These are phyloP conservation scores for Sigmodon hispidus DNA, from an alignment of 2,113 vertebrate genomes.

Conservation along the genomic window DNA sequence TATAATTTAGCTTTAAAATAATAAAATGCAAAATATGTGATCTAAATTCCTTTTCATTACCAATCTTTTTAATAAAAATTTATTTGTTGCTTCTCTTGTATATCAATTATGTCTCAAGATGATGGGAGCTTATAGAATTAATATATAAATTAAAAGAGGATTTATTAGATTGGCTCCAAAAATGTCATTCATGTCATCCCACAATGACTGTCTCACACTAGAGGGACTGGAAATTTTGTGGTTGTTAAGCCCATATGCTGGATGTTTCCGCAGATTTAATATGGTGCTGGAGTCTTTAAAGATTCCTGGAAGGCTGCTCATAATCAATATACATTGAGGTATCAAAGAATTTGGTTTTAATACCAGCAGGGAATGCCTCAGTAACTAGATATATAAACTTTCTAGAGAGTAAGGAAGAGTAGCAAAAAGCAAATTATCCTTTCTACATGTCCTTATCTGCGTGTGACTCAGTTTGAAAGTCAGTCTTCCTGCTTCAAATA, in stretches of 20 bases:
- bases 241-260: neutral
- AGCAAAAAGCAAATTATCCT: neutral
- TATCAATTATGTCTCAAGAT: neutral
- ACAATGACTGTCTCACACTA: neutral
- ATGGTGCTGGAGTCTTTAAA: neutral
- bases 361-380: neutral
- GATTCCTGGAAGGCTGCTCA: neutral
- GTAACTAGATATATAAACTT: neutral
- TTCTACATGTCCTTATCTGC: neutral
- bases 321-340: neutral
- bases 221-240: neutral
- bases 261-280: neutral
- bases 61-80: neutral
- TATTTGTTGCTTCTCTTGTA: neutral
- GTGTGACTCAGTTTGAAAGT: neutral
- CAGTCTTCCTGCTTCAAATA: neutral
- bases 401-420: neutral
- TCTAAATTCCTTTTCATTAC: neutral
- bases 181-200: neutral
- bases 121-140: neutral
- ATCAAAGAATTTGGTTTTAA: neutral
- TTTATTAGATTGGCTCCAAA: neutral
- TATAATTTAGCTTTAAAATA: slow-evolving; percentile 31
- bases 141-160: neutral
- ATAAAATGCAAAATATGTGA: neutral